phyloP scores from a whole-genome alignment of 1,140 invertebrate species.

The Cydia strobilella region DNA sequence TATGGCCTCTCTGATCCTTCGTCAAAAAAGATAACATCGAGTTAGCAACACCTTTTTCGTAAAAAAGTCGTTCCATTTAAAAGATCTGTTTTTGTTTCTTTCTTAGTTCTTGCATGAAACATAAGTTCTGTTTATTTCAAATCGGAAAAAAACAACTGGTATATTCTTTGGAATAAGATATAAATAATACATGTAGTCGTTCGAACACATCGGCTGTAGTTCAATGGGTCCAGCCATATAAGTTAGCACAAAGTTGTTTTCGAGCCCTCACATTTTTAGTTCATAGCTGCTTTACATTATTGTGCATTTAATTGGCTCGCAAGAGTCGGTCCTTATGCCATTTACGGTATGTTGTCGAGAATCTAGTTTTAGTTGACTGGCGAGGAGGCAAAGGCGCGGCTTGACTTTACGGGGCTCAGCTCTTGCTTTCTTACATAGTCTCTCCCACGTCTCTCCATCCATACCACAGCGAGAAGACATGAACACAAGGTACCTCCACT shows the following conservation, averaged over 20 bases:
- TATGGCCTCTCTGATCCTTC: constrained; percentile 26
- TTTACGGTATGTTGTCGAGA: constrained; percentile 57
- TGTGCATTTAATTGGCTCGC: constrained; percentile 54
- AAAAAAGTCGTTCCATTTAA: constrained; percentile 26
- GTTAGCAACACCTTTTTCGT: constrained; percentile 29
- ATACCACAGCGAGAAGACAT: background rate
- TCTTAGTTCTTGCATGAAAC: constrained; percentile 26
- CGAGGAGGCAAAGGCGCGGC: constrained; percentile 37
- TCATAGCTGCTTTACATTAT: constrained; percentile 49
- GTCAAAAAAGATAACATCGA: constrained; percentile 30
- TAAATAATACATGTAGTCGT: constrained; percentile 25
- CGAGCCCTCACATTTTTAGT: constrained; percentile 37
- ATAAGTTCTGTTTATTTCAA: constrained; percentile 25
- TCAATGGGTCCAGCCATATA: constrained; percentile 25
- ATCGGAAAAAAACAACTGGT: background rate
- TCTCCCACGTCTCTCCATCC: background rate
- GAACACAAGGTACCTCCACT: background rate
- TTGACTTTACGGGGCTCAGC: constrained; percentile 11
- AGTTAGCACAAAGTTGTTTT: constrained; percentile 7
- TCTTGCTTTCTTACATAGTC: constrained; percentile 16
- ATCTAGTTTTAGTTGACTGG: constrained; percentile 46
- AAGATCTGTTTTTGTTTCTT: constrained; percentile 21
- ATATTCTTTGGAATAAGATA: constrained; percentile 26
- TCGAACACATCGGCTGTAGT: constrained; percentile 24
- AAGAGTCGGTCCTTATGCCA: constrained; percentile 48